Percentiles rank a stretch among this genome's conserved stretches.
phyloP scores from a whole-genome alignment of 2,113 vertebrate genomes.

The Oxyruncus cristatus region DNA sequence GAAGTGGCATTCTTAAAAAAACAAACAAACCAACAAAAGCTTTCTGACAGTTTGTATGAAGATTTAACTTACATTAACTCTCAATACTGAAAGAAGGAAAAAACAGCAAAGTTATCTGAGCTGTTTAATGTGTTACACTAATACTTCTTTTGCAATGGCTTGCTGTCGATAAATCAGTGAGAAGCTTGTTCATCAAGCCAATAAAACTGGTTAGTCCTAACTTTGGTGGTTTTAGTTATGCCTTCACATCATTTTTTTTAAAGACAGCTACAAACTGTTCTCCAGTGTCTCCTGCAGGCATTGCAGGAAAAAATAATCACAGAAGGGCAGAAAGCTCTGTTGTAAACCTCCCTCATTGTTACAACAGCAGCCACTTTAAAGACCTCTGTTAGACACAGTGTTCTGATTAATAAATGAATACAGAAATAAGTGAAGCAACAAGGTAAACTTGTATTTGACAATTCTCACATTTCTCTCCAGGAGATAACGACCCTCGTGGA shows the following conservation, averaged over 20 bases:
- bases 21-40: background rate
- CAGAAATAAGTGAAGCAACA: background rate
- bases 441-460: background rate
- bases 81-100: background rate
- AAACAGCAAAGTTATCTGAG: background rate
- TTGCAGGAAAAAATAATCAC: background rate
- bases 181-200: background rate
- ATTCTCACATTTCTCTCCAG: slow-evolving; percentile 19
- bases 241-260: background rate
- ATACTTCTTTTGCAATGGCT: background rate
- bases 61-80: background rate
- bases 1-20: background rate
- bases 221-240: background rate
- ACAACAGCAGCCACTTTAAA: background rate
- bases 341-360: background rate
- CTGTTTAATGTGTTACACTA: background rate
- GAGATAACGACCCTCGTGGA: slow-evolving; percentile 59
- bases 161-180: background rate
- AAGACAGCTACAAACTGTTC: background rate
- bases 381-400: background rate
- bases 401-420: slow-evolving; percentile 29
- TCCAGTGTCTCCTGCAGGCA: background rate
- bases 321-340: background rate
- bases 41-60: background rate
- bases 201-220: background rate